Conservation (phyloP, 2,797 vertebrate genomes). For the Anableps anableps region DNA sequence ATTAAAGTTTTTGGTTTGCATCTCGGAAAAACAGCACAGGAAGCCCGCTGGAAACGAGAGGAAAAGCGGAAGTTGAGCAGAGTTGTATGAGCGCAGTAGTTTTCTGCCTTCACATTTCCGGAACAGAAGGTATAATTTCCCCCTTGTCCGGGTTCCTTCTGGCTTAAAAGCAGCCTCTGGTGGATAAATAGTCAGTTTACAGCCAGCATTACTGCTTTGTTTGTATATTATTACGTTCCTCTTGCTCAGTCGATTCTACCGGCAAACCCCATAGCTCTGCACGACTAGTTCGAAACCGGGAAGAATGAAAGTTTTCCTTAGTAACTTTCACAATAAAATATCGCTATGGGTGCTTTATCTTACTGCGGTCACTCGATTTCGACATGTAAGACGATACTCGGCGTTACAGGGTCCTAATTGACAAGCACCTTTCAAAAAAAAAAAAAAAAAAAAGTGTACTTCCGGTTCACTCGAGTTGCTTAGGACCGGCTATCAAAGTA, state of each 20-base stretch:
- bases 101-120: background rate
- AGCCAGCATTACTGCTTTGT: background rate
- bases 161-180: too few relatives aligned
- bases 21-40: slow-evolving; percentile 12
- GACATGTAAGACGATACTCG: too few relatives aligned
- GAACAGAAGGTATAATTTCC: slow-evolving; percentile 13
- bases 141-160: background rate
- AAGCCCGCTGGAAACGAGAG: background rate
- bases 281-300: too few relatives aligned
- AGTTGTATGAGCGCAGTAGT: background rate
- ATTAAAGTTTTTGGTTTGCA: slow-evolving; percentile 5
- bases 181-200: background rate
- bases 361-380: too few relatives aligned
- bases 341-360: background rate
- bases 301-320: background rate
- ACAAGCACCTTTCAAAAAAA: too few relatives aligned
- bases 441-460: too few relatives aligned
- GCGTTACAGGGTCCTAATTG: too few relatives aligned
- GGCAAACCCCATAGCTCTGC: background rate
- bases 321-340: slow-evolving; percentile 47
- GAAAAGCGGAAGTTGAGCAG: background rate
- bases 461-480: too few relatives aligned
- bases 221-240: background rate
- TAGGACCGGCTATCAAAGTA: too few relatives aligned
- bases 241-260: too few relatives aligned